Evolutionary conservation across 2,797 vertebrate genomes (phyloP).

Genomic region (Chromobotia macracanthus): DNA sequence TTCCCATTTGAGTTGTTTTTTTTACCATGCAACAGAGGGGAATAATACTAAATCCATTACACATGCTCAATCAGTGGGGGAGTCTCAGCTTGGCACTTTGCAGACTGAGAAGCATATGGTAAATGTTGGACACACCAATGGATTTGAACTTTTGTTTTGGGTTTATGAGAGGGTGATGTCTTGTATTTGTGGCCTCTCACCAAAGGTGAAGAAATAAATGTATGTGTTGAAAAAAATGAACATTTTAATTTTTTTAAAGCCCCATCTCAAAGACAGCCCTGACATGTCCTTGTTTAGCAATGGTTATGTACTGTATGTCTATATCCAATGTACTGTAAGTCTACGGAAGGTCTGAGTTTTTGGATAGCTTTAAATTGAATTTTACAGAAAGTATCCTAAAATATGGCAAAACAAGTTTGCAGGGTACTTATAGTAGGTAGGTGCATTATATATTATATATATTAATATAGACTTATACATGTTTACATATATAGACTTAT

Average conservation of each 20-base stretch:
- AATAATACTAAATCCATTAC: constrained; percentile 44
- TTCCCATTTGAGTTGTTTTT: constrained; percentile 45
- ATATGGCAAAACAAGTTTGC: too few species aligned
- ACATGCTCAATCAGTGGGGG: constrained; percentile 39
- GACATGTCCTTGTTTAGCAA: too few species aligned
- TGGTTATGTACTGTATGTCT: too few species aligned
- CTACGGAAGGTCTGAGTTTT: too few species aligned
- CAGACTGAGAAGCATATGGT: constrained; percentile 40
- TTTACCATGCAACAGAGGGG: constrained; percentile 23
- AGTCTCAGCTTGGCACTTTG: constrained; percentile 17
- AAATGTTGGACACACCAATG: constrained; percentile 43
- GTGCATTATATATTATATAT: too few species aligned
- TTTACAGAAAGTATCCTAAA: too few species aligned
- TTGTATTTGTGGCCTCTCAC: constrained; percentile 12
- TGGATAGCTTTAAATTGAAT: too few species aligned
- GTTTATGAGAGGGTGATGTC: constrained; percentile 33
- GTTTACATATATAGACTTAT: background rate
- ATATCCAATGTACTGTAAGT: too few species aligned
- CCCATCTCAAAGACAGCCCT: too few species aligned
- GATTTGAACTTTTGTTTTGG: constrained; percentile 35
- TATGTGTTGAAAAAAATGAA: background rate
- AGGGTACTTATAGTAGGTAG: too few species aligned
- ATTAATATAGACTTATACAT: background rate
- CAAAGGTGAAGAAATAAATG: background rate
- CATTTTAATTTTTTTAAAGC: too few species aligned